Evolutionary conservation across 1,140 invertebrate genomes (phyloP).

Genomic region (Drosophila saltans): DNA sequence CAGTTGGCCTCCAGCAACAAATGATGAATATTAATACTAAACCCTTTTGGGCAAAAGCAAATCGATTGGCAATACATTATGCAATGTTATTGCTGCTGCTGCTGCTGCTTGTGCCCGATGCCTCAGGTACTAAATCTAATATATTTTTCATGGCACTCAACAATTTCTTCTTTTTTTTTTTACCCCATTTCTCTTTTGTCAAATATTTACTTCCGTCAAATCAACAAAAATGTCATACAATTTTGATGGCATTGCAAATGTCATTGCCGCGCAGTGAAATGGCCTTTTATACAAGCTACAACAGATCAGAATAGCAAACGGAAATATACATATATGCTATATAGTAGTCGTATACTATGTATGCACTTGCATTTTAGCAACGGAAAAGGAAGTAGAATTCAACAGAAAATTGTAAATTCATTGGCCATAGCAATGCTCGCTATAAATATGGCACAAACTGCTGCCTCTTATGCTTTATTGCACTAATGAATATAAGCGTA

Average conservation of each 20-base stretch:
- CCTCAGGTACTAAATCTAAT: conserved; percentile 24
- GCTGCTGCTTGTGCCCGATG: conserved; percentile 9
- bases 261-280: conserved; percentile 37
- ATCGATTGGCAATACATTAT: not conserved
- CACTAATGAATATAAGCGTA: conserved; percentile 32
- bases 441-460: conserved; percentile 9
- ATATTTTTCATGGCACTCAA: conserved; percentile 43
- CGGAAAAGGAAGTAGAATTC: conserved; percentile 57
- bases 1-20: not conserved
- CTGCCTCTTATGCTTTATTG: conserved; percentile 17
- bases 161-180: not conserved
- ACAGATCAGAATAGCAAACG: conserved; percentile 58
- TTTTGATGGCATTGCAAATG: conserved; percentile 68
- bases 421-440: not conserved
- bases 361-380: conserved; percentile 46
- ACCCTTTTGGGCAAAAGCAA: not conserved
- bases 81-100: not conserved
- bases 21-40: conserved; percentile 1
- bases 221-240: conserved; percentile 74
- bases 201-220: conserved; percentile 77
- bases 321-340: conserved; percentile 42
- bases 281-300: conserved; percentile 34
- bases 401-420: conserved; percentile 43
- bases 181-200: conserved; percentile 31
- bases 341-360: not conserved